Percentiles rank a stretch among this genome's conserved stretches.
phyloP scores from a whole-genome alignment of 2,888 invertebrate genomes.

The Spodoptera littoralis region DNA sequence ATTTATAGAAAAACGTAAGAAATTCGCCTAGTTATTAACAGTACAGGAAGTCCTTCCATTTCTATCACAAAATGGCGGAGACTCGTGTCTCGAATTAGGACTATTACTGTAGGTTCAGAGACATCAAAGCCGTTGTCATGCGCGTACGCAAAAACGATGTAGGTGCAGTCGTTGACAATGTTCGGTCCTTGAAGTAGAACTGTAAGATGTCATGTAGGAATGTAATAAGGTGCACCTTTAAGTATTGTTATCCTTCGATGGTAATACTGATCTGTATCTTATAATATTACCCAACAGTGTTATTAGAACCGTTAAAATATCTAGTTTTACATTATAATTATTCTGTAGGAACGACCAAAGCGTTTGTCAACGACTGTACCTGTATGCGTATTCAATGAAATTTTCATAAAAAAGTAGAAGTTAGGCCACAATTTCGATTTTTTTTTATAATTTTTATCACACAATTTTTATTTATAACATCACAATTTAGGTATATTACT shows the following conservation, averaged over 20 bases:
- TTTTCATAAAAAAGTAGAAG: slow-evolving; percentile 60
- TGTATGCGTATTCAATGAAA: slow-evolving; percentile 2
- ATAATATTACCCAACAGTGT: too few species aligned
- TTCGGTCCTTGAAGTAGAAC: neutral
- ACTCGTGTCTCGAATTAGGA: slow-evolving; percentile 8
- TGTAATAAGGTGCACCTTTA: neutral
- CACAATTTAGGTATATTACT: slow-evolving; percentile 64
- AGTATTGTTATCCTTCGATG: too few species aligned
- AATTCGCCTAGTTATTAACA: slow-evolving; percentile 28
- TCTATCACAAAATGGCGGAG: slow-evolving; percentile 11
- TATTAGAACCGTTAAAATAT: too few species aligned
- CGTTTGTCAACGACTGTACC: slow-evolving; percentile 65
- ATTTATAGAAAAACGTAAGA: slow-evolving; percentile 52
- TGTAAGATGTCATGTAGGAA: slow-evolving; percentile 4
- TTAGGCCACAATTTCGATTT: slow-evolving; percentile 82
- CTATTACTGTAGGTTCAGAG: slow-evolving; percentile 11
- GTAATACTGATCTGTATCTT: too few species aligned
- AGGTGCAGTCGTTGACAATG: slow-evolving; percentile 59
- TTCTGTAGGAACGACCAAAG: neutral
- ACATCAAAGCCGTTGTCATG: slow-evolving; percentile 16
- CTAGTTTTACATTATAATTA: slow-evolving; percentile 3
- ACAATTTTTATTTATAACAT: slow-evolving; percentile 63
- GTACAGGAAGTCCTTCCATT: slow-evolving; percentile 11
- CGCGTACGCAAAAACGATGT: slow-evolving; percentile 32
- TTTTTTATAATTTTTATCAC: slow-evolving; percentile 73